These are phyloP conservation scores for Nezara viridula DNA, from an alignment of 2,888 invertebrate genomes.

Conservation along the genomic window DNA sequence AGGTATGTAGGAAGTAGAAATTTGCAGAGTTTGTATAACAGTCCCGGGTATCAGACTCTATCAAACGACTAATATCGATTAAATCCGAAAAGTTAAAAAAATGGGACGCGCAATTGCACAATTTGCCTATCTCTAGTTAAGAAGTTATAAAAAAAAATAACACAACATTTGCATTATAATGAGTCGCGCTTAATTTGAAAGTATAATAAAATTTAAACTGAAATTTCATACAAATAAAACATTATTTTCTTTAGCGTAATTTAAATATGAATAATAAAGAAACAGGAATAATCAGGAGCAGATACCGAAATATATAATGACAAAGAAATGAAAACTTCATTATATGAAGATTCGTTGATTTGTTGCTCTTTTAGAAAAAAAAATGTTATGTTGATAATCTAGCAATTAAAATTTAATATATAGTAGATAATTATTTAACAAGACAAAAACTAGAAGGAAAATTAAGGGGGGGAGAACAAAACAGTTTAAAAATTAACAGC, in stretches of 20 bases:
- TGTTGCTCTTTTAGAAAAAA: too few species aligned
- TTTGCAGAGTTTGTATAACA: too few species aligned
- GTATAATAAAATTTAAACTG: background rate
- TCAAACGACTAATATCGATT: background rate
- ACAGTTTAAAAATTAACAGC: background rate
- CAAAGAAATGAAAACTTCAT: too few species aligned
- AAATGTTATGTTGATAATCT: background rate
- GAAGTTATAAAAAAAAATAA: too few species aligned
- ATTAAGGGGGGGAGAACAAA: background rate
- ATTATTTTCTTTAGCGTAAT: background rate
- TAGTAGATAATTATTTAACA: background rate
- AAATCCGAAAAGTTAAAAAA: background rate
- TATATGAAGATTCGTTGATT: too few species aligned
- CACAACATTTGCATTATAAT: background rate
- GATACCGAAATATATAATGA: too few species aligned
- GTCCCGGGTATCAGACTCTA: too few species aligned
- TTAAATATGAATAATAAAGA: too few species aligned
- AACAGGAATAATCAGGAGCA: too few species aligned
- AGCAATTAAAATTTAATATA: background rate
- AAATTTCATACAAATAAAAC: background rate
- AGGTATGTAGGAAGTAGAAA: too few species aligned
- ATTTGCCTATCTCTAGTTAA: too few species aligned
- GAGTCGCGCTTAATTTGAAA: background rate
- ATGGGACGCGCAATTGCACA: too few species aligned
- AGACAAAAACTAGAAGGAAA: constrained; percentile 1